Base-by-base conservation (phyloP, 2,888 invertebrate species). In the Agrotis clavis region DNA sequence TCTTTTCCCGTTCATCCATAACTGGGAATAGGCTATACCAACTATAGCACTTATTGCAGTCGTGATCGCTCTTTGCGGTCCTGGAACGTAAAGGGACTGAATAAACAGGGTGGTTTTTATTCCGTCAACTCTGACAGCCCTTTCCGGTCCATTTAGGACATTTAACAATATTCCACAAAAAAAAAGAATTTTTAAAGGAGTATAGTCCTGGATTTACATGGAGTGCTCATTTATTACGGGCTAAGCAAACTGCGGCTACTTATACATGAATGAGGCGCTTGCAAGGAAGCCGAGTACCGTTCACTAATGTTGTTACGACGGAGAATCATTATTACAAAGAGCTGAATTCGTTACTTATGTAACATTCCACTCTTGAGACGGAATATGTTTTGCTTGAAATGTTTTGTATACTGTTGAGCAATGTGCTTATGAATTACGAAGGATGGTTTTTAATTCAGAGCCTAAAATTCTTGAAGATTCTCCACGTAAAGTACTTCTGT, bases 221-320 rank as follows among this genome's bases (percentile, higher is more conserved):
- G 9, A 57, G 25, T 18, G 19, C 4, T n/a, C 65, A 65, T 78
- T 61, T 66, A 71, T 66, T 78, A 78, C 45, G 57, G 41, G 48
- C 30, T 57, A 53, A 65, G 47, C 63, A 63, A 67, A 74, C 59
- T 60, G 59, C 62, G 21, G 47, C 77, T 76, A 51, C 77, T 81
- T 59, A 56, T 45, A 30, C 82, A 81, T 79, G 66, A 45, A 81
- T 79, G 82, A 71, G 54, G 18, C 50, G 19, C 45, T 51, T 2
- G 25, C 19, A 21, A 54, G 35, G 50, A n/a, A 59, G 47, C 47
- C 14, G 50, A 60, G 51, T 9, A 41, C 45, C 11, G 50, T 45
- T 25, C 18, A n/a, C 70, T 81, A 69, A 81, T 70, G 65, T 66
- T 71, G 50, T 77, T 66, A 66, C 18, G 25, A 54, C 25, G n/a